Percentiles rank a stretch among this genome's conserved stretches.
These are phyloP conservation scores for Nematostella vectensis DNA, from an alignment of 92 coral and sea anemone genomes.

Conservation along the genomic window DNA sequence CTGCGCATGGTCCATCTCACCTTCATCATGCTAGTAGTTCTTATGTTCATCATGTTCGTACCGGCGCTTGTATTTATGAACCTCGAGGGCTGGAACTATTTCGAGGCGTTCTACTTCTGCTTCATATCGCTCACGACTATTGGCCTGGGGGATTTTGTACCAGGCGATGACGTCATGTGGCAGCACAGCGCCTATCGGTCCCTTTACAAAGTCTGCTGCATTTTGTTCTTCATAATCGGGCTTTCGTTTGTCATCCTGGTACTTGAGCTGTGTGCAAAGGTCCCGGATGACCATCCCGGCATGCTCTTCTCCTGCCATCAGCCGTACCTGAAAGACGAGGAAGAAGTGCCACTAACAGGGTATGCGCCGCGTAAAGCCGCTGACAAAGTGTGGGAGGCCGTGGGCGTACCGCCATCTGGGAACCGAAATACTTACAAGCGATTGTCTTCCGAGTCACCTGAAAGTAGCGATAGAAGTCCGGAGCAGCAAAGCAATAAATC, in stretches of 20 bases:
- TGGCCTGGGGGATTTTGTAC: conserved; percentile 97
- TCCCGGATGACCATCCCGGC: conserved; percentile 99
- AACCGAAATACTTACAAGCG: conserved; percentile 26
- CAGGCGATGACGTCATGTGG: conserved; percentile 85
- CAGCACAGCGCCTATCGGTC: conserved; percentile 63
- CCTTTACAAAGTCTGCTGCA: conserved; percentile 73
- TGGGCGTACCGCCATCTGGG: conserved; percentile 3
- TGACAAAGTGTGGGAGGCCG: conserved; percentile 26
- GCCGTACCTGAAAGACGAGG: conserved; percentile 78
- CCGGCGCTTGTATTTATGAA: conserved; percentile 81
- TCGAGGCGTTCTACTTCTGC: conserved; percentile 93
- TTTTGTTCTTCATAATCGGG: conserved; percentile 83
- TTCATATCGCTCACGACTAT: conserved; percentile 93
- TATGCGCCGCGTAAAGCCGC: neutral
- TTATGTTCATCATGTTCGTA: conserved; percentile 55
- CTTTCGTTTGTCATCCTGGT: conserved; percentile 84
- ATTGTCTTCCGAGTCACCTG: conserved; percentile 18
- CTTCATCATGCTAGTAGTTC: conserved; percentile 49
- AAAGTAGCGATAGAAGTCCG: no score
- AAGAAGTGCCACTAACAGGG: conserved; percentile 23
- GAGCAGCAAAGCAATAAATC: neutral
- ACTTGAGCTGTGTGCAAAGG: conserved; percentile 92
- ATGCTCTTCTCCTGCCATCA: conserved; percentile 98
- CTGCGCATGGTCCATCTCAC: conserved; percentile 80
- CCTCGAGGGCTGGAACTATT: conserved; percentile 88